phyloP scores from a whole-genome alignment of 2,113 vertebrate species.

The Oxyruncus cristatus region DNA sequence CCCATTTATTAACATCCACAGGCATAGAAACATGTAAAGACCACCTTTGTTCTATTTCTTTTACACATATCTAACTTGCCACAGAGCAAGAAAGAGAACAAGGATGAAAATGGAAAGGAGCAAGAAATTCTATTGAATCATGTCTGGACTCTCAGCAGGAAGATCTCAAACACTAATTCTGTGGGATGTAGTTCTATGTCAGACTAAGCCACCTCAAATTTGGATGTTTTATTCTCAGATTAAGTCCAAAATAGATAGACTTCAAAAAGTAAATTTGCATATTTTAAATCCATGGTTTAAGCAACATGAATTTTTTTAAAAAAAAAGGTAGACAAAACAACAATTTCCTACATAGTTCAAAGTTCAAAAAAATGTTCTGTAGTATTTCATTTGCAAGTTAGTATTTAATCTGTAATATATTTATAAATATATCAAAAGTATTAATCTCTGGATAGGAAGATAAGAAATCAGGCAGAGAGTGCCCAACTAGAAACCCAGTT shows the following conservation, averaged over 20 bases:
- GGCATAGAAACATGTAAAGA: not conserved
- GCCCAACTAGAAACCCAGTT: not conserved
- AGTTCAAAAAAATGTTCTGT: not conserved
- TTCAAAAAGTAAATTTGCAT: not conserved
- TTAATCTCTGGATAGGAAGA: not conserved
- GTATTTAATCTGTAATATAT: not conserved
- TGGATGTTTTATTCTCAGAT: not conserved
- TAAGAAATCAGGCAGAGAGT: not conserved
- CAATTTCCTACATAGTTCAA: not conserved
- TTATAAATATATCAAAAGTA: not conserved
- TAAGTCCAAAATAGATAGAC: not conserved
- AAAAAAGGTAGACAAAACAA: not conserved
- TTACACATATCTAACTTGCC: not conserved
- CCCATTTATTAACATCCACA: not conserved
- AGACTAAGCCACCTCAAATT: not conserved
- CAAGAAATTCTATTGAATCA: not conserved
- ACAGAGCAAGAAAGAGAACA: not conserved
- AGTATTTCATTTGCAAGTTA: not conserved
- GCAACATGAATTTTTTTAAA: not conserved
- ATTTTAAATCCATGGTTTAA: not conserved
- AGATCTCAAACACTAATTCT: not conserved
- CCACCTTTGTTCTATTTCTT: not conserved
- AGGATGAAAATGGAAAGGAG: not conserved
- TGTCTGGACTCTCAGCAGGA: not conserved
- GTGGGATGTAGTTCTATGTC: not conserved